Conservation (phyloP, 2,888 invertebrate species). For the Spialia ferax region DNA sequence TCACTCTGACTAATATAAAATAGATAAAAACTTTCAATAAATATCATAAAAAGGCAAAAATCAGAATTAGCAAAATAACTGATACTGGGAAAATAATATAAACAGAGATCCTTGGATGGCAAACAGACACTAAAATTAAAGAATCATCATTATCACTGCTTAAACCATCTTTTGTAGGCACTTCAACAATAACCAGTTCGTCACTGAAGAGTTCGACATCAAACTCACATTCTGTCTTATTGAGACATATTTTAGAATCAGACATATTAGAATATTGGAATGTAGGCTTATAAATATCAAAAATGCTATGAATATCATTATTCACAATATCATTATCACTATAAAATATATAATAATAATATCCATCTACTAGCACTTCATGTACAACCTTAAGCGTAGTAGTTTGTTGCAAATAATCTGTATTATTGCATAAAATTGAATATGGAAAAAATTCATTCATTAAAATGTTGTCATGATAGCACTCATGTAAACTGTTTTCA, state of each 20-base stretch:
- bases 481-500: conserved; percentile 91
- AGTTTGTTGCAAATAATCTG: conserved; percentile 89
- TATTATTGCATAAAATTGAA: conserved; percentile 89
- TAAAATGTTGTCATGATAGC: conserved; percentile 92
- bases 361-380: conserved; percentile 91
- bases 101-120: conserved; percentile 92
- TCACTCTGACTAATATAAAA: conserved; percentile 70
- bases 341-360: conserved; percentile 96
- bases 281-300: conserved; percentile 94
- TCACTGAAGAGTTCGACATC: conserved; percentile 90
- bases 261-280: conserved; percentile 91
- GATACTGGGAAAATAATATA: conserved; percentile 93
- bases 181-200: conserved; percentile 94
- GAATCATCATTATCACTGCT: conserved; percentile 92
- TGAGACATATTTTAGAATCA: conserved; percentile 90
- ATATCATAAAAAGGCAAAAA: conserved; percentile 93
- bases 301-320: conserved; percentile 94
- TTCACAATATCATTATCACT: conserved; percentile 93
- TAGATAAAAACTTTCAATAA: conserved; percentile 64
- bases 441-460: conserved; percentile 90
- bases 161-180: conserved; percentile 93
- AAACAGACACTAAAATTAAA: conserved; percentile 91
- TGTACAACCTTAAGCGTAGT: conserved; percentile 89
- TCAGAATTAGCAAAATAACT: conserved; percentile 91
- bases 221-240: conserved; percentile 92